Conservation (phyloP, 2,113 vertebrate species). For the Meles meles region DNA sequence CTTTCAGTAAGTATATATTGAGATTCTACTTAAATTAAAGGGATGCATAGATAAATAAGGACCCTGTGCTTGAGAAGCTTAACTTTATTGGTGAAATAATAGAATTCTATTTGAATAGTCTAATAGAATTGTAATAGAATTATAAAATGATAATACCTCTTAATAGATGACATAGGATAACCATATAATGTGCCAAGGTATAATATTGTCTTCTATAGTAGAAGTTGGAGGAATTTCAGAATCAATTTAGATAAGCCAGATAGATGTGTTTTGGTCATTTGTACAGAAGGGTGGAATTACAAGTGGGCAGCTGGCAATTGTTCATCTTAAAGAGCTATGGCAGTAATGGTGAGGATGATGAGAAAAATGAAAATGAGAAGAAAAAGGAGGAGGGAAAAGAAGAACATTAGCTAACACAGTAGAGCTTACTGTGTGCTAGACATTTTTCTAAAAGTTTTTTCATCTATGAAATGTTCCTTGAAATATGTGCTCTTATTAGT, state of each 20-base stretch:
- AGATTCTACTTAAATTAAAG: not conserved
- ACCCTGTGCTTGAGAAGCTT: not conserved
- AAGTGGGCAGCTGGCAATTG: not conserved
- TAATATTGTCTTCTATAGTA: not conserved
- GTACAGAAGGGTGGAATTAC: not conserved
- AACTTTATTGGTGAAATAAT: not conserved
- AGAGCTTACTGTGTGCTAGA: not conserved
- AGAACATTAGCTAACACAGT: not conserved
- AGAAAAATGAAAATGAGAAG: not conserved
- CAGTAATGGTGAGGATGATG: not conserved
- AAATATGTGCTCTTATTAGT: not conserved
- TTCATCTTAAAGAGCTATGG: not conserved
- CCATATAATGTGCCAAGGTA: not conserved
- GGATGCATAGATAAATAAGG: not conserved
- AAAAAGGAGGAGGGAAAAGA: not conserved
- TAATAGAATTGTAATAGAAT: not conserved
- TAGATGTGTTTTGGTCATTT: not conserved
- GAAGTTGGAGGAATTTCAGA: not conserved
- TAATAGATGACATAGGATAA: not conserved
- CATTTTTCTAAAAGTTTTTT: not conserved
- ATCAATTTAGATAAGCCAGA: not conserved
- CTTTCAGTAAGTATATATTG: not conserved
- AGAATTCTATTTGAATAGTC: not conserved
- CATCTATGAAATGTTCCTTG: not conserved
- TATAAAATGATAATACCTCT: not conserved